phyloP scores from a whole-genome alignment of 2,797 vertebrate species.

The Lindbergichthys nudifrons region DNA sequence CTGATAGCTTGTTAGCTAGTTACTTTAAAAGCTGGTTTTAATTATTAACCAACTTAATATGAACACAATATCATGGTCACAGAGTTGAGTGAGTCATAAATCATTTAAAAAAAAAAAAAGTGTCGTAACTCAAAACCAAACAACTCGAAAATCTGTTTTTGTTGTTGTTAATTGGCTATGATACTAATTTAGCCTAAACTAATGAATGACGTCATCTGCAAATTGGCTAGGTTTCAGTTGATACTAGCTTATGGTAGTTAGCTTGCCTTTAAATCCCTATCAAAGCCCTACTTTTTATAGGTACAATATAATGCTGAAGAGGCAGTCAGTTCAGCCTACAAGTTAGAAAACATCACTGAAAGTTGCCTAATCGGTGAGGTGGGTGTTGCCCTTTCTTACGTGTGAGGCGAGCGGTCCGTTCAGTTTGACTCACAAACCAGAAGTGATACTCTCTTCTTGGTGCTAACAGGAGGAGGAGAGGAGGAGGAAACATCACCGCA shows the following conservation, averaged over 20 bases:
- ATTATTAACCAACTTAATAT: background rate
- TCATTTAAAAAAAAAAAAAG: no score
- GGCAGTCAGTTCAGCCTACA: background rate
- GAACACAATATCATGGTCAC: no score
- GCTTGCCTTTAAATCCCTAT: no score
- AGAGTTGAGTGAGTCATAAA: background rate
- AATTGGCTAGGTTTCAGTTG: background rate
- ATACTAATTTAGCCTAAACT: background rate
- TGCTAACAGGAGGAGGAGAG: background rate
- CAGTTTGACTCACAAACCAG: constrained; percentile 26
- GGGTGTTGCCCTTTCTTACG: constrained; percentile 66
- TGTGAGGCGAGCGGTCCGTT: constrained; percentile 31
- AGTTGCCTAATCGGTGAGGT: constrained; percentile 48
- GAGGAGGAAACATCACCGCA: constrained; percentile 28
- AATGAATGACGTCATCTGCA: background rate
- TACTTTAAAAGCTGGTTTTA: background rate
- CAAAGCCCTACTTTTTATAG: background rate
- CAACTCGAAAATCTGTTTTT: background rate
- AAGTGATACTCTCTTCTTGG: constrained; percentile 38
- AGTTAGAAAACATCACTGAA: constrained; percentile 18
- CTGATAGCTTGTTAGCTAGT: background rate
- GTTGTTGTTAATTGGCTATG: background rate
- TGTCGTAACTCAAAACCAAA: background rate
- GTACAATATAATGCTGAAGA: background rate
- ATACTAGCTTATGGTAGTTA: background rate